Evolutionary conservation across 2,113 vertebrate species (phyloP), one percentile per base, ranked within the genome.

Genomic region (Passer domesticus): DNA sequence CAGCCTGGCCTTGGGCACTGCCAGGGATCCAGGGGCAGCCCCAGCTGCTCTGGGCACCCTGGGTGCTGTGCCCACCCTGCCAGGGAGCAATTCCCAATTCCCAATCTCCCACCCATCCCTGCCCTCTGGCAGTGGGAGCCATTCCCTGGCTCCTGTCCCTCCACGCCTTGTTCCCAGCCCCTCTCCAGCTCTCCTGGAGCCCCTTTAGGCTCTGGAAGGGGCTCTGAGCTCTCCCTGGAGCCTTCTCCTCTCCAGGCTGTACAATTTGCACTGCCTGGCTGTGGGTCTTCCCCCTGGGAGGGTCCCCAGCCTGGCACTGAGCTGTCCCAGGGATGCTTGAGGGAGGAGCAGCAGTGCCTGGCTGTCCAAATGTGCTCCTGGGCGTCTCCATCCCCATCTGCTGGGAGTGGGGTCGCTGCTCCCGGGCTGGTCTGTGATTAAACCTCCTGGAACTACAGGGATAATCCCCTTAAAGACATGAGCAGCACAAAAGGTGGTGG

Each of bases 321-420:
- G 33, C 59, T 3, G 3, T 64, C 16, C 67, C 8, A 0, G 46
- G 59, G 55, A 7, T 20, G 46, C 66, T 37, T 0, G 1, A 4
- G 75, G 27, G 21, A 16, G 55, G 35, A 75, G 62, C 50, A 52
- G 87, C 52, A 24, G n/a, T 9, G 55, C 10, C 15, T 4, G 47
- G n/a, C 19, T 31, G 22, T 24, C 52, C 0, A 2, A 5, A 3
- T 27, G 46, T 0, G 1, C 13, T 33, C 73, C 60, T 3, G 10
- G 13, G 3, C 6, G 12, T 37, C 35, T 78, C 70, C 70, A 6
- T 27, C 9, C 2, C 68, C 2, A 0, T 3, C 6, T 60, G 60
- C 73, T 21, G 30, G 11, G 8, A 15, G 62, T 5, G 35, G 67
- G 44, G 76, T 74, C 4, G 0, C 13, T 1, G 47, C 41, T 41